Base-by-base conservation (phyloP, 2,797 vertebrate genomes). In the Acanthopagrus latus region DNA sequence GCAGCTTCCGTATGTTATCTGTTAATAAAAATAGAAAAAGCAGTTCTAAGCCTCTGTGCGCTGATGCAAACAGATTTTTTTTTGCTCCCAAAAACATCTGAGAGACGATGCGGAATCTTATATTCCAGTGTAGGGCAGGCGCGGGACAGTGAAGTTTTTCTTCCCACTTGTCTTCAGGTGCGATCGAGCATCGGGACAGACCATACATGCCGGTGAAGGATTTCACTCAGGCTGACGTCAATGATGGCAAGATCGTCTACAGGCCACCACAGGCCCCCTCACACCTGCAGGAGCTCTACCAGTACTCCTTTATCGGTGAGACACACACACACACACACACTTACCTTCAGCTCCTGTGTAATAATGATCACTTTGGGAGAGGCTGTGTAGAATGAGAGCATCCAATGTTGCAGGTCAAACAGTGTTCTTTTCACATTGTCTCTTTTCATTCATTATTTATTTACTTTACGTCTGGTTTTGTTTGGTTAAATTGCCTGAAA, bases 221-320 rank as follows among this genome's bases (percentile, higher is more conserved):
- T 78, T 99, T 99, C 93, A 97, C 94, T 2, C 98, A 99, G 90
- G 96, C 95, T 0, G 98, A 99, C 29, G 86, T 99, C 54, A 95
- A 97, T 90, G 81, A 85, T 0, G 96, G 96, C 8, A 96, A 94
- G 86, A 95, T 99, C 14, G 38, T 96, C 41, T 99, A 99, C 87
- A 94, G 97, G 0, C 98, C 98, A 0, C 98, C 98, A 0, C 50
- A 71, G 0, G 96, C 97, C 1, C 96, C 97, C 0, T 92, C 97
- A 0, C 97, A 99, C 86, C 92, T 98, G 14, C 95, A 97, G 89
- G 98, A 99, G 89, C 95, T 99, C 56, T 96, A 92, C 82, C 96
- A 96, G 13, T 99, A 97, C 92, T 99, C 98, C 64, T 99, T 99
- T 5, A 95, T 92, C 0, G 98, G 98, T 99, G 90, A 92, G 91